Evolutionary conservation across 2,797 vertebrate species (phyloP).

Genomic region (Coreius guichenoti): DNA sequence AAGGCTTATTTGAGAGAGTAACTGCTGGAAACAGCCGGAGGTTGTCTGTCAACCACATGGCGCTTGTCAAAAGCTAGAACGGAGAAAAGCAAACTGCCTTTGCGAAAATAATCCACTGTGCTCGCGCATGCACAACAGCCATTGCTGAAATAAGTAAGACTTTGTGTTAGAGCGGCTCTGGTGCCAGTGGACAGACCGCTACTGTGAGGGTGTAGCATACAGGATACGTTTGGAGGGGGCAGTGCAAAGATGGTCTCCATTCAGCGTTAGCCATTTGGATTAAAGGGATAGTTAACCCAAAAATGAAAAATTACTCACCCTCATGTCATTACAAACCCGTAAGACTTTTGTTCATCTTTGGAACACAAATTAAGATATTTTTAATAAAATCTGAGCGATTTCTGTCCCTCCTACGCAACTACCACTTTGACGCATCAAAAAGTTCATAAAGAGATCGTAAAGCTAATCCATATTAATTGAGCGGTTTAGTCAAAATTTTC

Average conservation of each 20-base stretch:
- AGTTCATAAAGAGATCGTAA: neutral
- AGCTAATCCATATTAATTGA: neutral
- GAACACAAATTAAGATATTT: neutral
- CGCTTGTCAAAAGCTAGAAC: constrained; percentile 36
- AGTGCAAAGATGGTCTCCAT: constrained; percentile 1
- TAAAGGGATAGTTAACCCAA: neutral
- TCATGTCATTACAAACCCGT: neutral
- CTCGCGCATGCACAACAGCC: constrained; percentile 29
- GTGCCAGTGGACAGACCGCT: constrained; percentile 39
- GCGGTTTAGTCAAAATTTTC: neutral
- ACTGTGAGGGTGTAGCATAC: constrained; percentile 30
- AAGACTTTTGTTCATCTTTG: neutral
- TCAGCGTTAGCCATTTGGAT: neutral
- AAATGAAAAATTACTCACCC: neutral
- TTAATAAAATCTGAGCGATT: neutral
- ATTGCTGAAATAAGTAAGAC: constrained; percentile 56
- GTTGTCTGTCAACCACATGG: constrained; percentile 62
- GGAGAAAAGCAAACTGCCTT: constrained; percentile 29
- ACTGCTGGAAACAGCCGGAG: constrained; percentile 68
- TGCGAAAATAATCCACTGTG: constrained; percentile 25
- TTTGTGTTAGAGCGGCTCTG: constrained; percentile 44
- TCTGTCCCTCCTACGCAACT: neutral
- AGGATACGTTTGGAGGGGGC: constrained; percentile 41
- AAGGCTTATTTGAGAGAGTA: constrained; percentile 62
- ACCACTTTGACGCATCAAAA: neutral